Percentiles rank a stretch among this genome's conserved stretches.
phyloP scores from a whole-genome alignment of 2,113 vertebrate species.

The Brienomyrus brachyistius region DNA sequence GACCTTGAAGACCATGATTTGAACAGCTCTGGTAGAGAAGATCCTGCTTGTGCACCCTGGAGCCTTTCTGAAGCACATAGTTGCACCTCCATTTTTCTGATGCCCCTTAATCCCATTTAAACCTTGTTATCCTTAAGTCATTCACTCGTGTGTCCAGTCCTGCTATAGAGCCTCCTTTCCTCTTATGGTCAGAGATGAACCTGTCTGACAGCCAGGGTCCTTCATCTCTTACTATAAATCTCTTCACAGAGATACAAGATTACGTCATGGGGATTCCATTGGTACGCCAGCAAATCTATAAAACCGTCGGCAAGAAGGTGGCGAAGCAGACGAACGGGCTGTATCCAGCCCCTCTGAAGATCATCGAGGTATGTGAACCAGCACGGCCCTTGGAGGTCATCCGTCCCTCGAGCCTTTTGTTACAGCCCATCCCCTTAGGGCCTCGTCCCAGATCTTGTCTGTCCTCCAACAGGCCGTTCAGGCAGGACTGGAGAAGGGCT shows the following conservation, averaged over 20 bases:
- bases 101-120: not conserved
- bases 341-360: conserved; percentile 88
- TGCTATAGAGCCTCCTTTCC: not conserved
- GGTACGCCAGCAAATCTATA: conserved; percentile 87
- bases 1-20: not conserved
- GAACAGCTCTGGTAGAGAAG: not conserved
- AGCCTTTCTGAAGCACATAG: not conserved
- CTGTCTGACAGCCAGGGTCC: not conserved
- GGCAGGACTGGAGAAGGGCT: conserved; percentile 80
- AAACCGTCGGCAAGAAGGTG: conserved; percentile 78
- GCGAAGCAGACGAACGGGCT: conserved; percentile 91
- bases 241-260: conserved; percentile 71
- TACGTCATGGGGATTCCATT: conserved; percentile 75
- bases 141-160: not conserved
- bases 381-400: not conserved
- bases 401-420: not conserved
- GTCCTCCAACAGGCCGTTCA: conserved; percentile 72
- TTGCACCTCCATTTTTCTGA: not conserved
- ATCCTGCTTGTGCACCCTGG: not conserved
- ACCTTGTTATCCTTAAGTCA: not conserved
- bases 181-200: not conserved
- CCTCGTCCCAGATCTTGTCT: conserved; percentile 3
- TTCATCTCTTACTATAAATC: not conserved
- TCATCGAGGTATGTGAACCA: conserved; percentile 74
- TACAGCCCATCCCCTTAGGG: not conserved